Conservation (phyloP, 2,797 vertebrate genomes). For the Fratercula arctica region DNA sequence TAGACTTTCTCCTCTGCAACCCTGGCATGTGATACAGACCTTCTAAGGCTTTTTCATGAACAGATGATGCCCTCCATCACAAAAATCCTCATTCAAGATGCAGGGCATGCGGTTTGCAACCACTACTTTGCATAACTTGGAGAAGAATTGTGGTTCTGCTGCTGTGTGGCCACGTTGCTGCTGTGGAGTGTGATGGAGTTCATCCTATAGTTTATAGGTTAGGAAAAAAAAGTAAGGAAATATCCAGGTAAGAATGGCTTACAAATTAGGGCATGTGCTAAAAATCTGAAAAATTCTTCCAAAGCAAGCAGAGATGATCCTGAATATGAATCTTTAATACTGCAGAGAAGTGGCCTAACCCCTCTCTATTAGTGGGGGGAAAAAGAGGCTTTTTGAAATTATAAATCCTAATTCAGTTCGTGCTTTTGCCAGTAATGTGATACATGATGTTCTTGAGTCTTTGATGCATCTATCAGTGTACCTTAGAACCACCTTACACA, state of each 20-base stretch:
- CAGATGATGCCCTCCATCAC: rapidly evolving
- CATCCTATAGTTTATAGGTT: background rate
- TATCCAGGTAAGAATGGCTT: background rate
- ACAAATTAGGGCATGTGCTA: background rate
- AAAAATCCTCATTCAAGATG: background rate
- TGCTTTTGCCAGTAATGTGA: background rate
- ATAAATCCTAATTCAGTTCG: background rate
- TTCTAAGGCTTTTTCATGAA: background rate
- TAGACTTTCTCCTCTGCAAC: background rate
- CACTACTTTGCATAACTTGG: background rate
- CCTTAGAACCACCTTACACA: background rate
- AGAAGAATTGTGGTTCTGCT: background rate
- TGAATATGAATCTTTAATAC: background rate
- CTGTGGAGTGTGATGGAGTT: background rate
- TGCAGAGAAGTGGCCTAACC: background rate
- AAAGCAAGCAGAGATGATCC: background rate
- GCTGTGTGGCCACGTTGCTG: background rate
- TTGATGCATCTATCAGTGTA: background rate
- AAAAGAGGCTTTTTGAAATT: rapidly evolving
- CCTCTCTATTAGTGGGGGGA: background rate
- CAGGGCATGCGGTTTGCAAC: rapidly evolving
- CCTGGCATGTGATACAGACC: background rate
- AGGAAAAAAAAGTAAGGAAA: background rate
- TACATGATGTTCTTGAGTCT: background rate
- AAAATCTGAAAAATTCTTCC: background rate